Evolutionary conservation across 2,113 vertebrate genomes (phyloP), one percentile per base, ranked within the genome.

Genomic region (Typhlomys cinereus): DNA sequence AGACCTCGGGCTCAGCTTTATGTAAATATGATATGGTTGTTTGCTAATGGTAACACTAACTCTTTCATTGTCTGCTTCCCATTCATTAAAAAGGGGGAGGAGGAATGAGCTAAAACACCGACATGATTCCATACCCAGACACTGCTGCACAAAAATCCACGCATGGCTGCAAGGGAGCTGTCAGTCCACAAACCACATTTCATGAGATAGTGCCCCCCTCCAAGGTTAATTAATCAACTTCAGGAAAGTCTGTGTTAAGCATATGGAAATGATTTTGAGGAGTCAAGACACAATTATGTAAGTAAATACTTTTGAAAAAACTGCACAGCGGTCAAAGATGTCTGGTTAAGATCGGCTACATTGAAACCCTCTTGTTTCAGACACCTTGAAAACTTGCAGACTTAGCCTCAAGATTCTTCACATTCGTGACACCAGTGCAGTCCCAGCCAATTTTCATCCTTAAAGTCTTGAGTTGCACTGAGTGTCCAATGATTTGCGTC

Each of bases 301-400:
- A 94, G 41, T 74, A 66, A 94, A 87, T 87, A 76, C 83, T 57
- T 84, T 90, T 75, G 12, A 54, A 88, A 83, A 80, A 62, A 48
- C 5, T 57, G 18, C 59, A 34, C 21, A 44, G 41, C 52, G 79
- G 74, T 50, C 50, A 83, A n/a, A 41, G n/a, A 46, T 54, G 6
- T 11, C 62, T 82, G 25, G 9, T 36, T 20, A 10, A 46, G 73
- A 57, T 15, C 59, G 46, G 59, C 74, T 79, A 48, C 41, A 15
- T 10, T 9, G 61, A 66, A 57, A 41, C 2, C 75, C 46, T 74
- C 81, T 31, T 73, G 11, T 34, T 89, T 70, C n/a, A 23, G 34
- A 44, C 73, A 31, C n/a, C 76, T n/a, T 18, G 23, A 21, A 46
- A 61, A 71, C 64, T 0, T 75, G 13, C 17, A 64, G 34, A 48